These are phyloP conservation scores for Saxidomus purpurata DNA, from an alignment of 1,140 invertebrate species.

Conservation along the genomic window DNA sequence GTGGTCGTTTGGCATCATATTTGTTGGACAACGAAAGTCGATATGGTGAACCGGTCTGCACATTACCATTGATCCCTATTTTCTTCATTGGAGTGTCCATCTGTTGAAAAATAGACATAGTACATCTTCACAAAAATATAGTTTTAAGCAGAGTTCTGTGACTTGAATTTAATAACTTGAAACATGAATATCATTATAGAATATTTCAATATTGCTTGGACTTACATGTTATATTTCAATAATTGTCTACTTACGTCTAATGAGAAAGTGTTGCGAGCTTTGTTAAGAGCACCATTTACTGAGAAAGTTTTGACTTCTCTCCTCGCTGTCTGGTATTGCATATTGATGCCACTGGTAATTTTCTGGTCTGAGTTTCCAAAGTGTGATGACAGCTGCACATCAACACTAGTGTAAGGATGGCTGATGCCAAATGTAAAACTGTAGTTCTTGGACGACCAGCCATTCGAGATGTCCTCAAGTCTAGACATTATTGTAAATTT, in stretches of 20 bases:
- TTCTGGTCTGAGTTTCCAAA: constrained; percentile 65
- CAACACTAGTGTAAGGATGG: constrained; percentile 69
- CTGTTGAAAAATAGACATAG: constrained; percentile 40
- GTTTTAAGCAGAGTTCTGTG: too few species aligned
- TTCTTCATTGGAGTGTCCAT: constrained; percentile 68
- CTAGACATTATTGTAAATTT: constrained; percentile 79
- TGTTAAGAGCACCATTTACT: constrained; percentile 67
- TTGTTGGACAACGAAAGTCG: constrained; percentile 62
- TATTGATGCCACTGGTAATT: constrained; percentile 57
- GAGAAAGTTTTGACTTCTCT: constrained; percentile 65
- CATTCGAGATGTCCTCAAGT: constrained; percentile 72
- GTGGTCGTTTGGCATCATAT: constrained; percentile 56
- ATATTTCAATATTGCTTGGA: too few species aligned
- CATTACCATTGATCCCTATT: constrained; percentile 61
- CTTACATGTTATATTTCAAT: too few species aligned
- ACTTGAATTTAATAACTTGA: too few species aligned
- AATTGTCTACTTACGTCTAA: constrained; percentile 54
- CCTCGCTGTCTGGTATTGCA: constrained; percentile 66
- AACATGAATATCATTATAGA: too few species aligned
- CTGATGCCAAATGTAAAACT: constrained; percentile 65
- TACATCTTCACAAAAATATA: too few species aligned
- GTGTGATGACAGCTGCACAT: constrained; percentile 64
- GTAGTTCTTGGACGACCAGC: constrained; percentile 58
- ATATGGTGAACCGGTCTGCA: constrained; percentile 52
- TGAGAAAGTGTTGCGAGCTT: constrained; percentile 44